Percentiles rank a stretch among this genome's conserved stretches.
These are phyloP conservation scores for Cardiocondyla obscurior DNA, from an alignment of 1,140 invertebrate species.

Conservation along the genomic window DNA sequence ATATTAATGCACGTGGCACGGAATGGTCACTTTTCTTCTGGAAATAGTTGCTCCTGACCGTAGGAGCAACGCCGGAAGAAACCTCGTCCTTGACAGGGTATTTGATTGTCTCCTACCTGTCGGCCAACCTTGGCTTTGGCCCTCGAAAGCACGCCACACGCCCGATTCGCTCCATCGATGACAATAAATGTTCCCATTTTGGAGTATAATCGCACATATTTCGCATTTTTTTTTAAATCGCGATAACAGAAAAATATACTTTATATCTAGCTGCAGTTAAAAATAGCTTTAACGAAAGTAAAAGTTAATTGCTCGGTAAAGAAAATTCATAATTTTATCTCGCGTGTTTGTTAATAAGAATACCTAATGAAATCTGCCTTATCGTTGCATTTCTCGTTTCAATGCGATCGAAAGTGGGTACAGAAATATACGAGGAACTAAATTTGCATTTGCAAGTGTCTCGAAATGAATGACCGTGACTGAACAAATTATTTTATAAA, in stretches of 20 bases:
- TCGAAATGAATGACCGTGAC: conserved; percentile 1
- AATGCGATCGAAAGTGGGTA: neutral
- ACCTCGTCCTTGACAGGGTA: conserved; percentile 42
- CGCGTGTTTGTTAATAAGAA: neutral
- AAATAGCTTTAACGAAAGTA: neutral
- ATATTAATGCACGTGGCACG: conserved; percentile 74
- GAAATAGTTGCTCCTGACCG: conserved; percentile 64
- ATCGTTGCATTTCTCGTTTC: neutral
- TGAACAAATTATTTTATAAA: neutral
- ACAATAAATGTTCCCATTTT: neutral
- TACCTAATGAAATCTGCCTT: neutral
- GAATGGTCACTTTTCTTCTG: conserved; percentile 69
- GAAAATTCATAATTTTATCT: neutral
- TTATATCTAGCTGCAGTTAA: neutral
- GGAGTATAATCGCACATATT: neutral
- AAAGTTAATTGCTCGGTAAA: neutral
- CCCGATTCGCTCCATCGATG: conserved; percentile 23
- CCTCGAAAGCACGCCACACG: neutral
- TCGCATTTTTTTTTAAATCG: neutral
- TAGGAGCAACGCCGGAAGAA: conserved; percentile 45
- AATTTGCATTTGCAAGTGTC: conserved; percentile 22
- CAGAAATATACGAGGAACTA: neutral
- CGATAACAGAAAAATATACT: neutral
- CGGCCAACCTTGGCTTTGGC: conserved; percentile 20
- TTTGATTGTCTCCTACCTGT: conserved; percentile 30